Evolutionary conservation across 2,113 vertebrate genomes (phyloP).

Genomic region (Phrynosoma platyrhinos): DNA sequence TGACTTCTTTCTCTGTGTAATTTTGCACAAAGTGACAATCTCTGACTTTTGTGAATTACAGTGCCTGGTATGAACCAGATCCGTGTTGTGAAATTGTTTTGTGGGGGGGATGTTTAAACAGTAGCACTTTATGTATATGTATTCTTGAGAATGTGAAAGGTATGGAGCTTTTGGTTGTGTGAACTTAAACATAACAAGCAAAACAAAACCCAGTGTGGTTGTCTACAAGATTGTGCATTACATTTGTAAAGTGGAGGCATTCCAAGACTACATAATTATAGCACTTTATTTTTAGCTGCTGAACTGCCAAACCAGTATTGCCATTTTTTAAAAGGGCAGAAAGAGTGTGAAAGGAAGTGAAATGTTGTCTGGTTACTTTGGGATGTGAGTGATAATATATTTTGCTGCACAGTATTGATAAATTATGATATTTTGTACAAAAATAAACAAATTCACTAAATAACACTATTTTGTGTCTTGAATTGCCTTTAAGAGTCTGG

Average conservation of each 20-base stretch:
- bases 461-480: slow-evolving; percentile 45
- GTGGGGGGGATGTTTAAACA: slow-evolving; percentile 75
- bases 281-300: slow-evolving; percentile 93
- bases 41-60: slow-evolving; percentile 68
- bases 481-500: slow-evolving; percentile 8
- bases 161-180: slow-evolving; percentile 70
- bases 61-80: slow-evolving; percentile 78
- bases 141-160: slow-evolving; percentile 73
- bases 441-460: slow-evolving; percentile 77
- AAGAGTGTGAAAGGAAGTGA: slow-evolving; percentile 44
- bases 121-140: slow-evolving; percentile 91
- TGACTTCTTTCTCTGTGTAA: slow-evolving; percentile 52
- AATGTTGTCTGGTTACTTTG: slow-evolving; percentile 65
- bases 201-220: slow-evolving; percentile 61
- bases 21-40: slow-evolving; percentile 71
- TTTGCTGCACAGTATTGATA: slow-evolving; percentile 77
- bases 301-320: slow-evolving; percentile 97
- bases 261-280: slow-evolving; percentile 76
- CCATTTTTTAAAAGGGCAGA: slow-evolving; percentile 76
- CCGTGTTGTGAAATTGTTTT: slow-evolving; percentile 67
- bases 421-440: slow-evolving; percentile 82
- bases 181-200: slow-evolving; percentile 74
- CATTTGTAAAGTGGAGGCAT: slow-evolving; percentile 86
- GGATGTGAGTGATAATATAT: slow-evolving; percentile 70
- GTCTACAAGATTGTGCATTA: slow-evolving; percentile 76